These are phyloP conservation scores for Anolis apletophallus DNA, from an alignment of 2,797 vertebrate species.

Conservation along the genomic window DNA sequence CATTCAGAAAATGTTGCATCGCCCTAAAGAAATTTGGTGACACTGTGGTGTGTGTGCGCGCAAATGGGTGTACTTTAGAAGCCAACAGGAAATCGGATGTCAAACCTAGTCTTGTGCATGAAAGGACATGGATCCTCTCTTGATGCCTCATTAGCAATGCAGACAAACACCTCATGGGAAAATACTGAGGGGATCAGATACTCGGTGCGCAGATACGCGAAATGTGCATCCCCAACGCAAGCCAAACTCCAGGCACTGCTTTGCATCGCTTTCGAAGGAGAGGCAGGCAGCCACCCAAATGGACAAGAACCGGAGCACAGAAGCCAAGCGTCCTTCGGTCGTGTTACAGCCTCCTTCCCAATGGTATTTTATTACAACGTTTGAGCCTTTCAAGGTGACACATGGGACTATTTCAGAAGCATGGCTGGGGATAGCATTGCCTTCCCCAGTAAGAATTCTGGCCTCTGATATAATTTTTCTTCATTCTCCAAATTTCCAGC, in stretches of 20 bases:
- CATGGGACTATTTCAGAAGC: no score
- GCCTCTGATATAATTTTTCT: no score
- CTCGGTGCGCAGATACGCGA: background rate
- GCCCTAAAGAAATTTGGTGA: no score
- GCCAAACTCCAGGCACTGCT: background rate
- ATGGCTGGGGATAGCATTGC: no score
- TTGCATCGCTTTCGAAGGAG: background rate
- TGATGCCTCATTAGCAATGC: slow-evolving; percentile 40
- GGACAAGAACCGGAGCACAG: background rate
- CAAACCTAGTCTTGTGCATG: background rate
- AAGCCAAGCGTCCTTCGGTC: background rate
- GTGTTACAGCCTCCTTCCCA: background rate
- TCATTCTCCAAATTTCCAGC: no score
- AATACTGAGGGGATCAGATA: slow-evolving; percentile 29
- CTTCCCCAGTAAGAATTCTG: no score
- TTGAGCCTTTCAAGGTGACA: background rate
- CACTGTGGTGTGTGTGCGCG: background rate
- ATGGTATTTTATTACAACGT: background rate
- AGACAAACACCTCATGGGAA: slow-evolving; percentile 35
- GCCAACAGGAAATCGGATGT: background rate
- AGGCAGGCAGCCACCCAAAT: background rate
- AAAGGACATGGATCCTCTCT: background rate
- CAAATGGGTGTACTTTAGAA: background rate
- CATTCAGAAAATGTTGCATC: background rate
- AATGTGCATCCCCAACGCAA: background rate